A percentile compares a stretch with the other conserved stretches of the same genome.
phyloP scores from a whole-genome alignment of 1,140 invertebrate genomes.

The Drosophila bocqueti region DNA sequence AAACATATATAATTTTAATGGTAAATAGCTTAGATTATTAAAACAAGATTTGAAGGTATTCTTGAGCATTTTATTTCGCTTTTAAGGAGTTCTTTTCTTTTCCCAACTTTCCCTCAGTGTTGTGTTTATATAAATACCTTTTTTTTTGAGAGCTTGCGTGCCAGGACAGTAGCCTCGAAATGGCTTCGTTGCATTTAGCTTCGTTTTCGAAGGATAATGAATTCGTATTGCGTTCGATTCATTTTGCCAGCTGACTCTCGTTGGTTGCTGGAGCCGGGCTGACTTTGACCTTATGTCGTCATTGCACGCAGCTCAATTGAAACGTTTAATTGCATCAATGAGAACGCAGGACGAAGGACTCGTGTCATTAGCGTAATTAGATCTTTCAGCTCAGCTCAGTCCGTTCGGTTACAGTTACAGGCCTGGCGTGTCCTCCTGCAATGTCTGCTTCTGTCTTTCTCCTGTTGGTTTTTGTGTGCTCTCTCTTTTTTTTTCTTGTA shows the following conservation, averaged over 20 bases:
- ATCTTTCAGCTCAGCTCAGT: conserved; percentile 75
- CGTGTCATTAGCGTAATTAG: conserved; percentile 83
- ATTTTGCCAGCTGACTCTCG: conserved; percentile 80
- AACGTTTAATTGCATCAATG: conserved; percentile 79
- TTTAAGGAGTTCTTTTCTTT: background rate
- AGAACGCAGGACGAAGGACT: conserved; percentile 16
- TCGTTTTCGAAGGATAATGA: conserved; percentile 65
- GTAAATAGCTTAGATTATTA: background rate
- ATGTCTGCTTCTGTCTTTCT: conserved; percentile 60
- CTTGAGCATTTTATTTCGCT: background rate
- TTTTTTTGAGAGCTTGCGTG: conserved; percentile 35
- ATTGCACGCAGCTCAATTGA: conserved; percentile 81
- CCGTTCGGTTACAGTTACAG: conserved; percentile 17
- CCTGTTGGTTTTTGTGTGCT: conserved; percentile 25
- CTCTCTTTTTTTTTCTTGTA: conserved; percentile 18
- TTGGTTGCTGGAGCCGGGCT: background rate
- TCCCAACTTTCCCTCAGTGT: conserved; percentile 7
- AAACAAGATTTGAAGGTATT: background rate
- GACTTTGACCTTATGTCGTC: conserved; percentile 81
- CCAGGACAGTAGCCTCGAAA: conserved; percentile 65
- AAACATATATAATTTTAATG: background rate
- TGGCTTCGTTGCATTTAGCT: conserved; percentile 60
- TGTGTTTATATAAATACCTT: background rate
- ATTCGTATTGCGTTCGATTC: conserved; percentile 72
- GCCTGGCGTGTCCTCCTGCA: conserved; percentile 66